A percentile compares a stretch with the other conserved stretches of the same genome.
Conservation (phyloP, 2,113 vertebrate species). For the Saccopteryx leptura region DNA sequence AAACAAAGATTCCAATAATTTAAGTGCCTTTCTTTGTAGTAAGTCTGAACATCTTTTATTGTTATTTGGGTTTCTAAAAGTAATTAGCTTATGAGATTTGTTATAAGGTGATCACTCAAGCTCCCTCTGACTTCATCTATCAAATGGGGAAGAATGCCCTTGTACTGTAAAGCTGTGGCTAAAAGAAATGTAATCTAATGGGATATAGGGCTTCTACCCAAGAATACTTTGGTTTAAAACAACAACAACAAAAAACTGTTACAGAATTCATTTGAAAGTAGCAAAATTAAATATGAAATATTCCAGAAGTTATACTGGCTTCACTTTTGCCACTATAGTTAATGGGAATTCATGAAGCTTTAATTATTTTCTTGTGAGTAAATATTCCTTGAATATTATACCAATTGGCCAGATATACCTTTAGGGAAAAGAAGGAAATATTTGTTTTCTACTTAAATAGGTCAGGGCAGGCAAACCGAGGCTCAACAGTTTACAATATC, state of each 20-base stretch:
- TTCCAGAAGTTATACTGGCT: not conserved
- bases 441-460: not conserved
- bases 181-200: not conserved
- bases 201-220: not conserved
- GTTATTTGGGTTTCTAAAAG: not conserved
- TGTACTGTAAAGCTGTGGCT: not conserved
- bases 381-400: not conserved
- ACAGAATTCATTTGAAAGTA: not conserved
- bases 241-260: not conserved
- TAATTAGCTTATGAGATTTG: not conserved
- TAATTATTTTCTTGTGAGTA: constrained; percentile 15
- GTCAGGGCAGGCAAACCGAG: not conserved
- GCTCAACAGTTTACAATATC: not conserved
- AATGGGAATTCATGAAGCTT: not conserved
- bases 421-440: not conserved
- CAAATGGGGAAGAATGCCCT: not conserved
- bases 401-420: not conserved
- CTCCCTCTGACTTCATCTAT: not conserved
- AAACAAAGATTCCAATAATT: not conserved
- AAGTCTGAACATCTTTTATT: not conserved
- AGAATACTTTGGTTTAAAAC: not conserved
- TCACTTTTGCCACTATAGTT: not conserved
- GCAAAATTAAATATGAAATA: not conserved
- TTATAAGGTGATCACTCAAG: not conserved
- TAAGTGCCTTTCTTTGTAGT: not conserved